These are phyloP conservation scores for Cheirogaleus medius DNA, from an alignment of 2,113 vertebrate species.

Conservation along the genomic window DNA sequence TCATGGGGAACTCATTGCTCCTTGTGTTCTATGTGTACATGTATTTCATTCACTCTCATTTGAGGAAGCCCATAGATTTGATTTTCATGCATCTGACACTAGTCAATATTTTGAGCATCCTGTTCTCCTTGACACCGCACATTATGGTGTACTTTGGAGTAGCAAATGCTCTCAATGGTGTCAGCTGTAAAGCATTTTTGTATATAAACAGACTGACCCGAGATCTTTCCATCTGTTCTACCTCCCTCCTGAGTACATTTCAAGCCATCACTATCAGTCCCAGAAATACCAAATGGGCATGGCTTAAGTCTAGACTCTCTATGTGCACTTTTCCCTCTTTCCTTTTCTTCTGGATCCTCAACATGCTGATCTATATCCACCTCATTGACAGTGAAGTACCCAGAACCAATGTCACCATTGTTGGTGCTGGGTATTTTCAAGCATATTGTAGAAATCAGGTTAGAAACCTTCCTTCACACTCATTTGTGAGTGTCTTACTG, in stretches of 20 bases:
- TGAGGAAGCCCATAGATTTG: too few species aligned
- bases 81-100: background rate
- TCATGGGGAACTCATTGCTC: too few species aligned
- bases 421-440: background rate
- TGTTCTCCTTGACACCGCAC: background rate
- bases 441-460: background rate
- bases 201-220: background rate
- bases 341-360: background rate
- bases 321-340: fast-evolving
- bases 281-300: too few species aligned
- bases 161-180: background rate
- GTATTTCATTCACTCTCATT: too few species aligned
- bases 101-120: background rate
- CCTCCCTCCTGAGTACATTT: background rate
- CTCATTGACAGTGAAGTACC: fast-evolving
- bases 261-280: background rate
- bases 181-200: background rate
- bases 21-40: too few species aligned
- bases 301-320: background rate
- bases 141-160: background rate
- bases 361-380: too few species aligned
- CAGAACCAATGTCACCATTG: background rate
- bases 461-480: too few species aligned
- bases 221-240: background rate
- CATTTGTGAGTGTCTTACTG: too few species aligned